These are phyloP conservation scores for Artibeus lituratus DNA, from an alignment of 2,797 vertebrate species.

Conservation along the genomic window DNA sequence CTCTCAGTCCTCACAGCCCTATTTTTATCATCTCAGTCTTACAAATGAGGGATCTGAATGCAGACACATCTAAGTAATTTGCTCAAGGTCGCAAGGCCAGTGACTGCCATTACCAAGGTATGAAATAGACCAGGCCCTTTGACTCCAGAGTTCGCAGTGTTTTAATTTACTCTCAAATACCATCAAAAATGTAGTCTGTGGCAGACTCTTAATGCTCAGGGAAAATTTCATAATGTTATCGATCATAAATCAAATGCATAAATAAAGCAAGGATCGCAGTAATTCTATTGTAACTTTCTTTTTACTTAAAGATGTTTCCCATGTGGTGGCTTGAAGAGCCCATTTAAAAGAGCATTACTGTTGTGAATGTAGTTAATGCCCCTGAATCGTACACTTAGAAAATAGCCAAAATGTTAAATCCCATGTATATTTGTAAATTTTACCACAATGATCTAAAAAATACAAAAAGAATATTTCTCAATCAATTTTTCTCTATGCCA, in stretches of 20 bases:
- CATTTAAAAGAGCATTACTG: background rate
- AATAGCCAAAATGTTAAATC: background rate
- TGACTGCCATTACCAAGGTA: background rate
- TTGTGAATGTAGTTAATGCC: background rate
- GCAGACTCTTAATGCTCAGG: background rate
- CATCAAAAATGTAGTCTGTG: background rate
- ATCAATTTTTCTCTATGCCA: background rate
- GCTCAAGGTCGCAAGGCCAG: constrained; percentile 37
- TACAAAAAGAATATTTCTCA: background rate
- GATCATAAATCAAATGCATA: constrained; percentile 30
- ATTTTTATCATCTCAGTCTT: constrained; percentile 31
- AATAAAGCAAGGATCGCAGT: background rate
- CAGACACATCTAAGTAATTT: constrained; percentile 44
- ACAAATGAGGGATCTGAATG: constrained; percentile 31
- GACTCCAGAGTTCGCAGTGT: background rate
- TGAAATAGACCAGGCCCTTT: background rate
- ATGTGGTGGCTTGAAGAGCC: background rate
- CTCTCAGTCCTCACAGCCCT: constrained; percentile 5
- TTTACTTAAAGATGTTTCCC: background rate
- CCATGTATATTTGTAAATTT: background rate
- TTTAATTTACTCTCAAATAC: constrained; percentile 42
- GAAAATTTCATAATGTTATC: background rate
- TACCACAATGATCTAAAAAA: background rate
- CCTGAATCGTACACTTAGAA: background rate
- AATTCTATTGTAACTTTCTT: constrained; percentile 14